Conservation (phyloP, 2,888 invertebrate species). For the Cyclophora punctaria region DNA sequence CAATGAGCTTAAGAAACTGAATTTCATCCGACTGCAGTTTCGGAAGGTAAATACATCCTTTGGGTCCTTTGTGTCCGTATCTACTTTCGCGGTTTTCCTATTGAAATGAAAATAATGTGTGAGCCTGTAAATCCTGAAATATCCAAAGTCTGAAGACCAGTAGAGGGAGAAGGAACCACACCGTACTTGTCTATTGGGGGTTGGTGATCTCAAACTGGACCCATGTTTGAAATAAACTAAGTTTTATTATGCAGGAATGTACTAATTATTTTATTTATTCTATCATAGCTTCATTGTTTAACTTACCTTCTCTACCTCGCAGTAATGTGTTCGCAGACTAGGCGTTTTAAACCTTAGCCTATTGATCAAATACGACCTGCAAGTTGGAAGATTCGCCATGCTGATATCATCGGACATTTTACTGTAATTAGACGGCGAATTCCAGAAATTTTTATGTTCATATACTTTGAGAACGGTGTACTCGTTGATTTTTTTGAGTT, state of each 20-base stretch:
- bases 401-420: conserved; percentile 16
- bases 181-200: no score
- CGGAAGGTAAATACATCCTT: conserved; percentile 58
- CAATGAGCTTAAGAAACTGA: conserved; percentile 70
- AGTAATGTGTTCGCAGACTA: conserved; percentile 14
- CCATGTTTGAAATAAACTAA: background rate
- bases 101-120: background rate
- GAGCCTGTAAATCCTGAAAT: no score
- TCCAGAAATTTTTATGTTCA: conserved; percentile 17
- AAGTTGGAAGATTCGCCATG: conserved; percentile 9
- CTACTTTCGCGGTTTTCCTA: conserved; percentile 17
- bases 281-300: no score
- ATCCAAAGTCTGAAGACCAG: no score
- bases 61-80: conserved; percentile 8
- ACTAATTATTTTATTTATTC: no score
- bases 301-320: conserved; percentile 25
- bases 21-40: conserved; percentile 66
- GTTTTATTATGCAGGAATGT: background rate
- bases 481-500: conserved; percentile 19
- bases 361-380: conserved; percentile 9
- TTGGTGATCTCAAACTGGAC: no score
- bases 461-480: conserved; percentile 17
- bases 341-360: conserved; percentile 10
- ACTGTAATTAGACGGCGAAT: conserved; percentile 16
- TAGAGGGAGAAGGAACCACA: no score